Conservation (phyloP, 2,113 vertebrate species). For the Lampris megalopsis region DNA sequence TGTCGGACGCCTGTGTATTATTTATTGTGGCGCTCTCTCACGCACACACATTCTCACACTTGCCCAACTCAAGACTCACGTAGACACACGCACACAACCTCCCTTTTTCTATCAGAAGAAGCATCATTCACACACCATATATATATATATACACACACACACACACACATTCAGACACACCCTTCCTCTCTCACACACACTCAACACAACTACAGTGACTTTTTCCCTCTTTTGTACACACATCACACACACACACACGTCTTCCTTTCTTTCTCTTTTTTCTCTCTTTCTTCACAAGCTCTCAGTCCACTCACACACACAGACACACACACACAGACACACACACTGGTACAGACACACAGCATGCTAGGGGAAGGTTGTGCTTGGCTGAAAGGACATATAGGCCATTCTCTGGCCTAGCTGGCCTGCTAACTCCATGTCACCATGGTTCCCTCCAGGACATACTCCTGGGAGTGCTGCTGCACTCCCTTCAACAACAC, state of each 20-base stretch:
- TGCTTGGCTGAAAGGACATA: not conserved
- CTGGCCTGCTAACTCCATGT: not conserved
- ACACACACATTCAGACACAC: no score
- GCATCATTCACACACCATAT: not conserved
- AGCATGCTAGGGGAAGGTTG: no score
- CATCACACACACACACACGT: no score
- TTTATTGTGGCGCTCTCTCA: conserved; percentile 52
- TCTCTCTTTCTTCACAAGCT: no score
- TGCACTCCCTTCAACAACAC: not conserved
- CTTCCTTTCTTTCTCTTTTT: not conserved
- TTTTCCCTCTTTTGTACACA: no score
- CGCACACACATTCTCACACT: conserved; percentile 8
- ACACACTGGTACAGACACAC: not conserved
- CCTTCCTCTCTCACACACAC: no score
- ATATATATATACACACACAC: not conserved
- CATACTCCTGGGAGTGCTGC: conserved; percentile 25
- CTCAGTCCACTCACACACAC: not conserved
- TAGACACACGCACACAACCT: not conserved
- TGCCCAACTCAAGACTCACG: not conserved
- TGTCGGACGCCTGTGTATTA: conserved; percentile 58
- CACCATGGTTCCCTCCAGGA: conserved; percentile 5
- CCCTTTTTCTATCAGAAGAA: no score
- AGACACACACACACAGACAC: not conserved
- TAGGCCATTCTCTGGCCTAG: not conserved
- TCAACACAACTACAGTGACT: no score